Conservation (phyloP, 2,113 vertebrate genomes). For the Empidonax traillii region DNA sequence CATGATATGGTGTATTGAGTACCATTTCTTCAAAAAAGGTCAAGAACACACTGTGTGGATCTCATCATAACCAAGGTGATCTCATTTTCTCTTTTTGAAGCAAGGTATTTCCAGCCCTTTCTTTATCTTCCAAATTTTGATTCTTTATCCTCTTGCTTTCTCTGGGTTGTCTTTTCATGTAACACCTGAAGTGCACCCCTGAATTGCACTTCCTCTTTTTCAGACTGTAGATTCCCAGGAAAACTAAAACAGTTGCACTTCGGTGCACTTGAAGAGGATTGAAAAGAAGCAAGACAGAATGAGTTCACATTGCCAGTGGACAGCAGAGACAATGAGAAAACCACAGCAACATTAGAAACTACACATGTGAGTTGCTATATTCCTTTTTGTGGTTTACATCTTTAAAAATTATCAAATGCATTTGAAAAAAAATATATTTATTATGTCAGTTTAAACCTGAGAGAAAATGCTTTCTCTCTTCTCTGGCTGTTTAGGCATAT, state of each 20-base stretch:
- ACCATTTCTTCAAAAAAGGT: constrained; percentile 39
- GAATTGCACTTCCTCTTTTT: neutral
- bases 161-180: neutral
- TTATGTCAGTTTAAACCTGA: neutral
- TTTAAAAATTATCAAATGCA: neutral
- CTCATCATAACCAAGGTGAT: neutral
- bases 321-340: neutral
- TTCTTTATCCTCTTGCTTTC: neutral
- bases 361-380: neutral
- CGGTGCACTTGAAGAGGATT: neutral
- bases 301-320: neutral
- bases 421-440: neutral
- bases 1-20: neutral
- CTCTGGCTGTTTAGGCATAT: neutral
- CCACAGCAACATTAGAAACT: neutral
- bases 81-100: neutral
- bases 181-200: neutral
- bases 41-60: neutral
- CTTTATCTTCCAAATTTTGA: neutral
- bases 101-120: neutral
- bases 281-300: neutral
- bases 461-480: neutral
- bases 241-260: neutral
- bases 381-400: neutral
- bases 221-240: neutral